Conservation (phyloP, 2,888 invertebrate species). For the Phragmatobia fuliginosa region DNA sequence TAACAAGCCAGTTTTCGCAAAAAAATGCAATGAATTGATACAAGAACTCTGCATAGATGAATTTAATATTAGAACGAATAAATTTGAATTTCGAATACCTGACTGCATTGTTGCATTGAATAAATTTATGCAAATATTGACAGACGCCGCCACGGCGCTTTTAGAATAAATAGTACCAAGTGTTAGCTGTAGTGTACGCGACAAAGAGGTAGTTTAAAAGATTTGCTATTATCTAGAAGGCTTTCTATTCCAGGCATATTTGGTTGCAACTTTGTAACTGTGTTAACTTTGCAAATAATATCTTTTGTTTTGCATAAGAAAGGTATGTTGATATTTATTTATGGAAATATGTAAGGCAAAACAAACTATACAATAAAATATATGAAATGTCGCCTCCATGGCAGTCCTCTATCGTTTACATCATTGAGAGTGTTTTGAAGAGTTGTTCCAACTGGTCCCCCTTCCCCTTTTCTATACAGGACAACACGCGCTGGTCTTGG, state of each 20-base stretch:
- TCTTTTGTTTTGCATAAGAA: neutral
- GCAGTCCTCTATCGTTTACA: too few species aligned
- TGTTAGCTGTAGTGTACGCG: neutral
- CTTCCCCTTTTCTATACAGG: too few species aligned
- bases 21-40: neutral
- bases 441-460: too few species aligned
- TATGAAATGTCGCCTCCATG: too few species aligned
- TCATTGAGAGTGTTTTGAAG: too few species aligned
- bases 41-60: neutral
- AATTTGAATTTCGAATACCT: neutral
- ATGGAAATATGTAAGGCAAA: too few species aligned
- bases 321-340: neutral
- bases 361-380: too few species aligned
- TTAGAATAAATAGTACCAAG: neutral
- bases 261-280: neutral
- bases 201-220: neutral
- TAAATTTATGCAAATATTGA: constrained; percentile 5
- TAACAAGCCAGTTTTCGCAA: neutral
- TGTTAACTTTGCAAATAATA: neutral
- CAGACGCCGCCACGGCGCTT: neutral
- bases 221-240: neutral
- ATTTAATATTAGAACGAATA: neutral
- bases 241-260: neutral
- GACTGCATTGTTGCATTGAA: neutral
- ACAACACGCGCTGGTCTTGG: too few species aligned